A percentile compares a stretch with the other conserved stretches of the same genome.
Conservation (phyloP, 2,888 invertebrate genomes). For the Hemistola chrysoprasaria region DNA sequence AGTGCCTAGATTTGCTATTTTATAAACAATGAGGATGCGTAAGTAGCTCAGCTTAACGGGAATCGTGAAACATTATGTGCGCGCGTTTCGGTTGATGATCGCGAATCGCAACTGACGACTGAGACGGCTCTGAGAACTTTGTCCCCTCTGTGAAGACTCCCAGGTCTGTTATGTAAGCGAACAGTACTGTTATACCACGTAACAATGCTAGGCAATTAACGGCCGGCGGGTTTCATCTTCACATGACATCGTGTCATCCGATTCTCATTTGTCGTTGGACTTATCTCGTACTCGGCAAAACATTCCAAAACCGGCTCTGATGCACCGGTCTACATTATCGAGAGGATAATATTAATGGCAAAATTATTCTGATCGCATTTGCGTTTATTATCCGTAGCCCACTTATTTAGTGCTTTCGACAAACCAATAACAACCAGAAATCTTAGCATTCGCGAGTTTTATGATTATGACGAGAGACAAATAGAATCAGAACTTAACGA, state of each 20-base stretch:
- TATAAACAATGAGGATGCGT: conserved; percentile 37
- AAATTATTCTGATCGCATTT: no score
- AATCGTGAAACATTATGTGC: conserved; percentile 46
- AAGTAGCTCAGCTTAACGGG: conserved; percentile 51
- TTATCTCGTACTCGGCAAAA: conserved; percentile 47
- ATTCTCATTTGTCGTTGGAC: conserved; percentile 28
- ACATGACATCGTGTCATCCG: conserved; percentile 23
- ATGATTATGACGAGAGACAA: no score
- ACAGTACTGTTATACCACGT: conserved; percentile 70
- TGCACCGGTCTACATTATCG: conserved; percentile 44
- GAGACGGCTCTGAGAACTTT: conserved; percentile 57
- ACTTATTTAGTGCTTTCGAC: no score
- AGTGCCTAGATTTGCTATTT: background rate
- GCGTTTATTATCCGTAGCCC: no score
- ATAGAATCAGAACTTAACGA: background rate
- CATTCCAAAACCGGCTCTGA: conserved; percentile 60
- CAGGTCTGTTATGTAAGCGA: conserved; percentile 68
- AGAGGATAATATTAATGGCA: no score
- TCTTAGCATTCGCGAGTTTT: no score
- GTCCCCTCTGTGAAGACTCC: conserved; percentile 60
- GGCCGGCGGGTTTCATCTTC: conserved; percentile 41
- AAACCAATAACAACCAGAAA: no score
- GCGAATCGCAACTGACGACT: conserved; percentile 32
- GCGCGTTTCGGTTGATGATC: conserved; percentile 53
- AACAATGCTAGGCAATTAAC: conserved; percentile 49